Percentiles rank a stretch among this genome's conserved stretches.
Conservation (phyloP, 2,113 vertebrate genomes). For the Danio rerio region GRCz12tu NC_133184.1:46923001-46923500, state of each 20-base stretch:
- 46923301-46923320: conserved; percentile 41
- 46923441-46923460: background rate
- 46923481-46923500: conserved; percentile 27
- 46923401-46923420: background rate
- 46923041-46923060: background rate
- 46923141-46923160: conserved; percentile 38
- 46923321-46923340: background rate
- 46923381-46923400: conserved; percentile 8
- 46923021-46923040: background rate
- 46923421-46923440: conserved; percentile 28
- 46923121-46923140: conserved; percentile 32
- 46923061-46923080: background rate
- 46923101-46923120: background rate
- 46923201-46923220: conserved; percentile 25
- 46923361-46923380: background rate
- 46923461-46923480: conserved; percentile 18
- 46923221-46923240: conserved; percentile 44
- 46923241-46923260: conserved; percentile 51
- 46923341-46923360: conserved; percentile 7
- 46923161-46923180: conserved; percentile 44
- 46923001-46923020: background rate
- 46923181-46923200: conserved; percentile 48
- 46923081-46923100: background rate
- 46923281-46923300: conserved; percentile 29
- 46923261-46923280: background rate